A percentile compares a stretch with the other conserved stretches of the same genome.
Evolutionary conservation across 2,797 vertebrate genomes (phyloP).

Genomic region (Galaxias olidus): DNA sequence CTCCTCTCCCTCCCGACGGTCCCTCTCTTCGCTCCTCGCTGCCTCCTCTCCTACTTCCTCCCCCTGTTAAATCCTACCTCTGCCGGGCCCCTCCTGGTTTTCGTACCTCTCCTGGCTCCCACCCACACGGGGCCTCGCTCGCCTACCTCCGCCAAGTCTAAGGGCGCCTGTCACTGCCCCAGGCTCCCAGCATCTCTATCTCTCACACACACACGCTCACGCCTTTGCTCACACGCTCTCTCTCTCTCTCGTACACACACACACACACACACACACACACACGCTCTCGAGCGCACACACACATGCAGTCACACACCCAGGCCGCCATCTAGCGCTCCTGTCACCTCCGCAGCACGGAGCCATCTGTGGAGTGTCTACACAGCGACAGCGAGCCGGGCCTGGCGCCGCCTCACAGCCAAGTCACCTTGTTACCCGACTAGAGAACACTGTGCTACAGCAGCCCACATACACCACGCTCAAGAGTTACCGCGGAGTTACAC

Average conservation of each 20-base stretch:
- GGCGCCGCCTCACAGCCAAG: conserved; percentile 19
- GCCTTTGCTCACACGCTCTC: conserved; percentile 45
- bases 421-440: not conserved
- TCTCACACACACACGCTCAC: conserved; percentile 56
- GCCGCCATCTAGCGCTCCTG: conserved; percentile 29
- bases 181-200: conserved; percentile 59
- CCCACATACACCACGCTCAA: no score
- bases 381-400: not conserved
- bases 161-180: conserved; percentile 59
- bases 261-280: conserved; percentile 33
- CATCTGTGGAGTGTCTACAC: conserved; percentile 64
- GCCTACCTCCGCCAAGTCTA: conserved; percentile 63
- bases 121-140: conserved; percentile 60
- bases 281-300: conserved; percentile 18
- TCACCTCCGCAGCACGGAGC: conserved; percentile 60
- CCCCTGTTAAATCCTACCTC: no score
- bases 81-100: conserved; percentile 23
- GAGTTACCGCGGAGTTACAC: not conserved
- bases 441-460: not conserved
- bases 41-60: conserved; percentile 13
- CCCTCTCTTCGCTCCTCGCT: not conserved
- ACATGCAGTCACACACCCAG: conserved; percentile 16
- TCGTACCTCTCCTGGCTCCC: conserved; percentile 59
- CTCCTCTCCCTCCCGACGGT: not conserved
- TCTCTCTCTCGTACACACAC: conserved; percentile 21